Percentiles rank a stretch among this genome's conserved stretches.
phyloP scores from a whole-genome alignment of 2,888 invertebrate species.

The Melieria omissa region DNA sequence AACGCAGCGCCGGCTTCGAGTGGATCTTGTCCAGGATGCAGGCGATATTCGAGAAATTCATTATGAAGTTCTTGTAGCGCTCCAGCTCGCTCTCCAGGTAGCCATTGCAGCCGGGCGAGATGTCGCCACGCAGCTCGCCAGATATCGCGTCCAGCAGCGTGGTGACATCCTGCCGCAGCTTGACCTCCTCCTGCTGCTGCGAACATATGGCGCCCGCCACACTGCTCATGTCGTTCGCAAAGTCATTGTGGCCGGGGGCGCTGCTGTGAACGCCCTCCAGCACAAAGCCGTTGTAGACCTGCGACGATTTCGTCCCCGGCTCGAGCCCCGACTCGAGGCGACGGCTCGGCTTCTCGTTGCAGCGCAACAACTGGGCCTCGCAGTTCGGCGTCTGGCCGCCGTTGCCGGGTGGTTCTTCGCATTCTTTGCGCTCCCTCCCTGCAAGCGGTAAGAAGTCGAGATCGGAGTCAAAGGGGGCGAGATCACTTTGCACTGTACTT shows the following conservation, averaged over 20 bases:
- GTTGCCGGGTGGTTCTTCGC: not conserved
- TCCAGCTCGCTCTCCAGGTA: slow-evolving; percentile 55
- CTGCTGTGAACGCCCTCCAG: no score
- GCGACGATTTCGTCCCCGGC: no score
- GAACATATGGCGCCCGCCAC: not conserved
- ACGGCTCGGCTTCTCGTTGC: not conserved
- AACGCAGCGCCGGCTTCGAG: slow-evolving; percentile 46
- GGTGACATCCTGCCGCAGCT: slow-evolving; percentile 36
- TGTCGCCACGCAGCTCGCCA: slow-evolving; percentile 54
- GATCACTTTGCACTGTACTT: no score
- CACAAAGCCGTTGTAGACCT: no score
- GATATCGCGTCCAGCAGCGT: slow-evolving; percentile 48
- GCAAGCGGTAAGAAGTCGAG: not conserved
- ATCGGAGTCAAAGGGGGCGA: not conserved
- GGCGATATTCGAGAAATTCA: slow-evolving; percentile 37
- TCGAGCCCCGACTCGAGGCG: no score
- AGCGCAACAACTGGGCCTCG: slow-evolving; percentile 1
- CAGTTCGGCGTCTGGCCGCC: no score
- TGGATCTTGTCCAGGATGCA: slow-evolving; percentile 35
- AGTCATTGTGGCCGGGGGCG: no score
- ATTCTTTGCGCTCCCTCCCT: not conserved
- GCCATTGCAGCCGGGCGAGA: slow-evolving; percentile 42
- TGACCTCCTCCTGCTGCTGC: slow-evolving; percentile 7
- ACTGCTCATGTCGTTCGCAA: no score
- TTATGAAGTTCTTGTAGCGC: slow-evolving; percentile 51